Evolutionary conservation across 2,797 vertebrate species (phyloP), one percentile per base, ranked within the genome.

Genomic region (Ptychobarbus kaznakovi): DNA sequence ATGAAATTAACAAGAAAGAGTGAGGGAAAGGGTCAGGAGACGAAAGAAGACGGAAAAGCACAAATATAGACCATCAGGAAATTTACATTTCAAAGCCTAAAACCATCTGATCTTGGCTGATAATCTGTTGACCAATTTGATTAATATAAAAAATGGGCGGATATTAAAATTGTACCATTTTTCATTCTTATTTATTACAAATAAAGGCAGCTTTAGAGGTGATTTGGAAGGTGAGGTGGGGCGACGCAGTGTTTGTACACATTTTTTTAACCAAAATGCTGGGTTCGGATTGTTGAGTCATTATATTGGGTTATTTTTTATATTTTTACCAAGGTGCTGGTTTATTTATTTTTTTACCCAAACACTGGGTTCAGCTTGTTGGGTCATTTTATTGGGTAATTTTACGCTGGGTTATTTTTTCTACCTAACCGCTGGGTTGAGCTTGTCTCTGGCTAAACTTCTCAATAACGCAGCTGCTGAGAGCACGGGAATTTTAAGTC

Each of bases 41-140:
- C 42, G 83, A 92, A 90, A 85, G 20, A 70, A 53, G 87, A 92
- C 88, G 91, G 40, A 82, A 76, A 84, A 68, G 25, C 22, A 58
- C 40, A 88, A 91, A 93, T 94, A 90, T 90, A 92, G 91, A 93
- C 91, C 91, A 90, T 90, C 91, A 77, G 89, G 79, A 90, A 93
- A 93, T 92, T 89, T 87, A 85, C 82, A 91, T 94, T 93, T 88
- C 58, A 83, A 91, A 89, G 44, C 65, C 75, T 82, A 85, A 93
- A 94, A 91, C 44, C 94, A 95, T 95, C 93, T 94, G 94, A 88
- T 94, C 76, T 65, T 35, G 72, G 86, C 1, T 87, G 88, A 91
- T 94, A 94, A 96, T 94, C 93, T 90, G 63, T 13, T 70, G 89
- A 82, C 85, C 87, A 84, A 93, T 94, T 93, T 95, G 93, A 95